Conservation (phyloP, 1,140 invertebrate species). For the Meloidogyne chitwoodi region DNA sequence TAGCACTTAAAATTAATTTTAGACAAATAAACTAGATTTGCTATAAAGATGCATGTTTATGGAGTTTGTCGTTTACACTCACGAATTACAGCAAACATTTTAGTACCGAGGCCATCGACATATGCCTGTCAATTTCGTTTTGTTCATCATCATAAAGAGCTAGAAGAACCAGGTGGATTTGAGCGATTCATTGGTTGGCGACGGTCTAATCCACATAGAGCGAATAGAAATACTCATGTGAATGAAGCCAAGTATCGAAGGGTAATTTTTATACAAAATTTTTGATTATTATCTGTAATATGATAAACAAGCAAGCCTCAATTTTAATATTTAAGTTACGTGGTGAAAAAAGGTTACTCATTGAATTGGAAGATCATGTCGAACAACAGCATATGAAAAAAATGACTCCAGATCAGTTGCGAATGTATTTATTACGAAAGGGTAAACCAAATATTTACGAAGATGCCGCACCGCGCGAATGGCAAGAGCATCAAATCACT, state of each 20-base stretch:
- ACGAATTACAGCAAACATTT: neutral
- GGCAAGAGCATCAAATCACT: slow-evolving; percentile 55
- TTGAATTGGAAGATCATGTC: slow-evolving; percentile 50
- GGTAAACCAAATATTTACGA: slow-evolving; percentile 53
- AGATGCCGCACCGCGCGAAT: slow-evolving; percentile 47
- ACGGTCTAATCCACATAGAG: slow-evolving; percentile 45
- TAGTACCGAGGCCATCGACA: neutral
- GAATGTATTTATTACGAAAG: slow-evolving; percentile 46
- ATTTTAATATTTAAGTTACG: slow-evolving; percentile 43
- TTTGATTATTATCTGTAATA: too few relatives aligned
- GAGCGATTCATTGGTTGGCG: slow-evolving; percentile 45
- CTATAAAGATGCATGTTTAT: neutral
- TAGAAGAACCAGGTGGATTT: slow-evolving; percentile 30
- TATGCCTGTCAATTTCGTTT: slow-evolving; percentile 6
- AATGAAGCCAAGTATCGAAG: slow-evolving; percentile 50
- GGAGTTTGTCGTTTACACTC: neutral
- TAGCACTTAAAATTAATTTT: too few relatives aligned
- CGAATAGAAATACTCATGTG: slow-evolving; percentile 56
- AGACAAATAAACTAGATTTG: too few relatives aligned
- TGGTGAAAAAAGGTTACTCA: slow-evolving; percentile 42
- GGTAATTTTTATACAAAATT: slow-evolving; percentile 22
- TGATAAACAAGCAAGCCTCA: too few relatives aligned
- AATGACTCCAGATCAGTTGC: slow-evolving; percentile 43
- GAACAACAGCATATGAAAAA: slow-evolving; percentile 25
- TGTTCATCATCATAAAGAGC: slow-evolving; percentile 55